Evolutionary conservation across 2,113 vertebrate species (phyloP).

Genomic region (Calidris pugnax): DNA sequence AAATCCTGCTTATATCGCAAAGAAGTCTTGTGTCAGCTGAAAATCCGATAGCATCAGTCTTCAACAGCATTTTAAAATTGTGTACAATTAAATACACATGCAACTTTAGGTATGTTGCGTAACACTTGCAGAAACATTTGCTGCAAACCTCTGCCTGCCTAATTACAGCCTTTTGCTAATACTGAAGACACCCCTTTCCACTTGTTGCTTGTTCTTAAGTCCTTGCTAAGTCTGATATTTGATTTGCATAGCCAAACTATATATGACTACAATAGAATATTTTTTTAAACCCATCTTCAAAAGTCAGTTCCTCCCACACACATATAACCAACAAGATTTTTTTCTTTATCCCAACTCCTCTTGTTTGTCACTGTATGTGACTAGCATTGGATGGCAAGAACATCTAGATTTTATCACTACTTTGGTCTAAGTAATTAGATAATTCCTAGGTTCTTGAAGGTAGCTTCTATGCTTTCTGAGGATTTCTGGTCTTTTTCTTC

Average conservation of each 20-base stretch:
- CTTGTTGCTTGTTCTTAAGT: neutral
- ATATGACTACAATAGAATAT: neutral
- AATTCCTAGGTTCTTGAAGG: neutral
- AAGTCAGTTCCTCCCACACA: neutral
- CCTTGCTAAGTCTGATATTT: neutral
- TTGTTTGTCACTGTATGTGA: neutral
- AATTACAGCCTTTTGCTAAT: neutral
- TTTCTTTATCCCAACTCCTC: neutral
- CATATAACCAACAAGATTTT: neutral
- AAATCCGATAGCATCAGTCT: neutral
- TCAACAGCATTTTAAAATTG: neutral
- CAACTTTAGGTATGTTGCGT: neutral
- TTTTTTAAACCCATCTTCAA: neutral
- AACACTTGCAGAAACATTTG: neutral
- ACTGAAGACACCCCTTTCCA: neutral
- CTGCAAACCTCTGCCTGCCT: neutral
- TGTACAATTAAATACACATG: neutral
- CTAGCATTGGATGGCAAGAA: neutral
- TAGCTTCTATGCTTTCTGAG: neutral
- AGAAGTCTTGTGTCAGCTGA: neutral
- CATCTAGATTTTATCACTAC: neutral
- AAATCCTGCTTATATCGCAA: neutral
- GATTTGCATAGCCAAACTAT: neutral
- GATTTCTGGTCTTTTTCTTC: neutral
- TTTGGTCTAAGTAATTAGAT: neutral